phyloP scores from a whole-genome alignment of 2,113 vertebrate genomes.

The Saccopteryx leptura region DNA sequence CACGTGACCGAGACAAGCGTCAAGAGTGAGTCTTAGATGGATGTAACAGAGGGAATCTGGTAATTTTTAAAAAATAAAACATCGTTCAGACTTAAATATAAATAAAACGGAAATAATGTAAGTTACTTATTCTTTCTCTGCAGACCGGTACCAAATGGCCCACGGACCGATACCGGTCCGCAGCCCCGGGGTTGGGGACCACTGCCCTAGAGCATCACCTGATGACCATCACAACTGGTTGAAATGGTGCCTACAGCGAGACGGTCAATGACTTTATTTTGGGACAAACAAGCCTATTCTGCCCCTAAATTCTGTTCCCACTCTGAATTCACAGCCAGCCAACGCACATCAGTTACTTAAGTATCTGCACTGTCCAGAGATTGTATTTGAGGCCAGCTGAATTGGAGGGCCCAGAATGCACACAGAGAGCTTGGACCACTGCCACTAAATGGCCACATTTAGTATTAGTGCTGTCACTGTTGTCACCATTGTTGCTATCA shows the following conservation, averaged over 20 bases:
- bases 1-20: no score
- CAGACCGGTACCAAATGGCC: no score
- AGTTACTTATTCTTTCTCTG: no score
- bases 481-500: neutral
- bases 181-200: no score
- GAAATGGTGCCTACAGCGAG: neutral
- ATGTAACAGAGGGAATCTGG: no score
- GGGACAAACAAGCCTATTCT: neutral
- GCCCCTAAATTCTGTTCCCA: neutral
- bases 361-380: neutral
- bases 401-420: no score
- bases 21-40: no score
- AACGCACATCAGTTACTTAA: neutral
- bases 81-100: no score
- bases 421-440: neutral
- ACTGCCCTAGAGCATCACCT: neutral
- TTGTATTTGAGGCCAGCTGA: neutral
- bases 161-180: no score
- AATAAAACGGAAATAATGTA: no score
- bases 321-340: neutral
- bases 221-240: neutral
- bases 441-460: accelerated
- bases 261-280: neutral
- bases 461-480: no score
- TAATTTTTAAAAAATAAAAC: no score